phyloP scores from a whole-genome alignment of 1,140 invertebrate genomes.

The Calycopis cecrops region DNA sequence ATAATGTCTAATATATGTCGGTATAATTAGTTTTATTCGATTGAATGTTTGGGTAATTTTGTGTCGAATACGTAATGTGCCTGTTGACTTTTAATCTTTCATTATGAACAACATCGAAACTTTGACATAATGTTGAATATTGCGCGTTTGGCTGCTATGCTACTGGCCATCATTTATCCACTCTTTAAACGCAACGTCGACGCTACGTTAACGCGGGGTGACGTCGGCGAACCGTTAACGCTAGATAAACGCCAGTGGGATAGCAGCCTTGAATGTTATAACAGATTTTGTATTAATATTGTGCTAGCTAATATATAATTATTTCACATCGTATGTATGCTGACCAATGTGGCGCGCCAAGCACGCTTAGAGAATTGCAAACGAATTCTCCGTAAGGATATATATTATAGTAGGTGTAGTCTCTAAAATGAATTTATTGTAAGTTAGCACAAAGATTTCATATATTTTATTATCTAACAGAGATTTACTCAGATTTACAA shows the following conservation, averaged over 20 bases:
- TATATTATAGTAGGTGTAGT: constrained; percentile 54
- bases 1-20: neutral
- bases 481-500: constrained; percentile 67
- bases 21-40: constrained; percentile 9
- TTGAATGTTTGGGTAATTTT: neutral
- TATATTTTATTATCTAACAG: constrained; percentile 74
- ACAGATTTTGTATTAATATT: constrained; percentile 25
- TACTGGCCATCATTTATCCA: neutral
- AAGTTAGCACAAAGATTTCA: constrained; percentile 75
- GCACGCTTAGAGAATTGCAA: constrained; percentile 24
- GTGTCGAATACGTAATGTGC: constrained; percentile 29
- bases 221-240: no score
- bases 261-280: neutral
- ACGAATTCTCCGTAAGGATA: constrained; percentile 27
- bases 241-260: neutral
- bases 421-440: constrained; percentile 67
- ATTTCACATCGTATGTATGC: constrained; percentile 32
- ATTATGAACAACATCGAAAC: constrained; percentile 54
- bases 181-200: neutral
- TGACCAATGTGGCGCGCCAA: neutral
- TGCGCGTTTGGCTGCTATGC: neutral
- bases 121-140: constrained; percentile 38
- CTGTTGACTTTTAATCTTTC: constrained; percentile 53
- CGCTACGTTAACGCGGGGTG: neutral
- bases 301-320: constrained; percentile 35